Evolutionary conservation across 2,888 invertebrate genomes (phyloP).

Genomic region (Ectemnius lituratus): DNA sequence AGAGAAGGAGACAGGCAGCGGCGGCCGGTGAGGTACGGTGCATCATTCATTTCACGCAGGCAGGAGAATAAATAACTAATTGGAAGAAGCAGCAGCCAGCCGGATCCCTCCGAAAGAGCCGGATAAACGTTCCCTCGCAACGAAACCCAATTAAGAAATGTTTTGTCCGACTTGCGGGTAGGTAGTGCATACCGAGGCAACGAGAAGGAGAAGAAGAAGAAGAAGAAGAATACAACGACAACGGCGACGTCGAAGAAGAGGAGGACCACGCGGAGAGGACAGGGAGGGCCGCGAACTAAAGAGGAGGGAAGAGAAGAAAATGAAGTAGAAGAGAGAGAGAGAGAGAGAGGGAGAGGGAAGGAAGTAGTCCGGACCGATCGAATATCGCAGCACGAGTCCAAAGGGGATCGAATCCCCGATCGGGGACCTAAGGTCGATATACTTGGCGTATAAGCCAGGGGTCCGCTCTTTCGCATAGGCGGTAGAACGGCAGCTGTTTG

Average conservation of each 20-base stretch:
- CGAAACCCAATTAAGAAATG: slow-evolving; percentile 78
- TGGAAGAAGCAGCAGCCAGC: slow-evolving; percentile 55
- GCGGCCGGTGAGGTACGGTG: slow-evolving; percentile 11
- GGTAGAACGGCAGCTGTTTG: slow-evolving; percentile 77
- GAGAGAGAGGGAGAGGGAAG: slow-evolving; percentile 45
- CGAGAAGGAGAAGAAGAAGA: slow-evolving; percentile 54
- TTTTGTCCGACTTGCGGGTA: slow-evolving; percentile 75
- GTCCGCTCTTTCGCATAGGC: slow-evolving; percentile 71
- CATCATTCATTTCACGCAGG: slow-evolving; percentile 3
- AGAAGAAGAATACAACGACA: slow-evolving; percentile 41
- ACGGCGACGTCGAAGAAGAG: not conserved
- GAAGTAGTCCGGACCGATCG: slow-evolving; percentile 64
- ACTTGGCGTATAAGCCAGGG: slow-evolving; percentile 59
- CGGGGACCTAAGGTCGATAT: slow-evolving; percentile 65
- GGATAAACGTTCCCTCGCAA: slow-evolving; percentile 59
- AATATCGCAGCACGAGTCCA: slow-evolving; percentile 71
- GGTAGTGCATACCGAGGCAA: slow-evolving; percentile 56
- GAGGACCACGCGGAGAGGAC: slow-evolving; percentile 46
- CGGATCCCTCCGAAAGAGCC: slow-evolving; percentile 49
- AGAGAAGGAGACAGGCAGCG: not conserved
- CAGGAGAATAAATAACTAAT: slow-evolving; percentile 60
- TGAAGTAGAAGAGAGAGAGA: slow-evolving; percentile 56
- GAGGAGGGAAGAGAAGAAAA: slow-evolving; percentile 43
- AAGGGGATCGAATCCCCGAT: slow-evolving; percentile 66
- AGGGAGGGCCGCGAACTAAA: slow-evolving; percentile 44